A percentile compares a stretch with the other conserved stretches of the same genome.
These are phyloP conservation scores for Balanococcus diminutus DNA, from an alignment of 2,888 invertebrate species.

Conservation along the genomic window DNA sequence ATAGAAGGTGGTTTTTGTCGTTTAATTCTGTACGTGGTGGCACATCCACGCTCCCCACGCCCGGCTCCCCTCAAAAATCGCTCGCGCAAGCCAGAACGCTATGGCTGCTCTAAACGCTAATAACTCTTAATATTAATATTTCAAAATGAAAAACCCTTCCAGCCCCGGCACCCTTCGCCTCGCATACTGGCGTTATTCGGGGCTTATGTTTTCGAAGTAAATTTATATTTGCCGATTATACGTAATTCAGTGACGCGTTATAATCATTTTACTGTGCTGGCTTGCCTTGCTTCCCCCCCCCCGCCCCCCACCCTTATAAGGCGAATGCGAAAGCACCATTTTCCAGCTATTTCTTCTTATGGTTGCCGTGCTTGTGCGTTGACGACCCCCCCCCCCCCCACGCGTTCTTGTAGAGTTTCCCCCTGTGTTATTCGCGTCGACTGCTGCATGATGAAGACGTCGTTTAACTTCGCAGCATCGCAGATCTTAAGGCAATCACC, in stretches of 20 bases:
- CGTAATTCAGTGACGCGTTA: slow-evolving; percentile 53
- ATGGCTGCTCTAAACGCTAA: slow-evolving; percentile 51
- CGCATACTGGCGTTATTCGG: slow-evolving; percentile 1
- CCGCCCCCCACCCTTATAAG: too few relatives aligned
- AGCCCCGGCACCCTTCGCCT: background rate
- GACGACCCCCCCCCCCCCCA: background rate
- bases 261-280: slow-evolving; percentile 53
- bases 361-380: background rate
- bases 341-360: background rate
- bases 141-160: slow-evolving; percentile 47
- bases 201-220: slow-evolving; percentile 54
- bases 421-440: background rate
- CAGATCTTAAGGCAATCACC: background rate
- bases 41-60: background rate
- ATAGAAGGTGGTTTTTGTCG: slow-evolving; percentile 50
- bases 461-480: too few relatives aligned
- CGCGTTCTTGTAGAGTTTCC: background rate
- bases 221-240: slow-evolving; percentile 55
- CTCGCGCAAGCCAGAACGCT: background rate
- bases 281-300: background rate
- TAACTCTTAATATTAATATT: slow-evolving; percentile 54
- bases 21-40: slow-evolving; percentile 40
- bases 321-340: background rate
- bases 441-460: background rate
- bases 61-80: background rate